These are phyloP conservation scores for Anomalospiza imberbis DNA, from an alignment of 2,797 vertebrate genomes.

Conservation along the genomic window DNA sequence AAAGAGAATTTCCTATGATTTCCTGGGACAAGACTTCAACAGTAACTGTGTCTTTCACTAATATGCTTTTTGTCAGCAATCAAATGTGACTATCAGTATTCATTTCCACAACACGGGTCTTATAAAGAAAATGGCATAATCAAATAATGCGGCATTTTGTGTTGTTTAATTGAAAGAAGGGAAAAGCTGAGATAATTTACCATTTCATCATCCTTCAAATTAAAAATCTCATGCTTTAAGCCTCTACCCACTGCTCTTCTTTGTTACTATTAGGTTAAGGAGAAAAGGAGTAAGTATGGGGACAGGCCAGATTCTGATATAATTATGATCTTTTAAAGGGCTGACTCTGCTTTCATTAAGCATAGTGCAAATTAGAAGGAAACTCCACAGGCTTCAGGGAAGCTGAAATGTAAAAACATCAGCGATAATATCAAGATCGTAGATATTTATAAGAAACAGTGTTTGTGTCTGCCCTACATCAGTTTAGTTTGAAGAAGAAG, in stretches of 20 bases:
- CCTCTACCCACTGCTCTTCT: background rate
- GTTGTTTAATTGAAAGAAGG: background rate
- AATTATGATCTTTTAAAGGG: background rate
- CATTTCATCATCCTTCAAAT: background rate
- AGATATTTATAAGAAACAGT: background rate
- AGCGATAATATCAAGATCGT: background rate
- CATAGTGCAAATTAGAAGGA: background rate
- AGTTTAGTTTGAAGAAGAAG: background rate
- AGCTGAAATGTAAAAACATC: background rate
- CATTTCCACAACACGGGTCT: background rate
- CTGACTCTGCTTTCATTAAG: background rate
- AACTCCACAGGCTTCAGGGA: background rate
- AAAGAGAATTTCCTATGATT: background rate
- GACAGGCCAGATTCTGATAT: background rate
- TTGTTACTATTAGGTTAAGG: background rate
- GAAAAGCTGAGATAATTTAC: background rate
- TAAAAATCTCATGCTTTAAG: background rate
- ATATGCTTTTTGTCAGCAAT: background rate
- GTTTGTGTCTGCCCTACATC: background rate
- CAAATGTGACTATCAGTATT: background rate
- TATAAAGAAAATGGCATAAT: background rate
- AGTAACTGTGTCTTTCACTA: background rate
- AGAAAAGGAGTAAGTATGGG: background rate
- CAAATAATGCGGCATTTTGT: background rate
- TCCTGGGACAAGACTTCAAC: background rate